A percentile compares a stretch with the other conserved stretches of the same genome.
Conservation (phyloP, 2,888 invertebrate species). For the Eilema caniola region DNA sequence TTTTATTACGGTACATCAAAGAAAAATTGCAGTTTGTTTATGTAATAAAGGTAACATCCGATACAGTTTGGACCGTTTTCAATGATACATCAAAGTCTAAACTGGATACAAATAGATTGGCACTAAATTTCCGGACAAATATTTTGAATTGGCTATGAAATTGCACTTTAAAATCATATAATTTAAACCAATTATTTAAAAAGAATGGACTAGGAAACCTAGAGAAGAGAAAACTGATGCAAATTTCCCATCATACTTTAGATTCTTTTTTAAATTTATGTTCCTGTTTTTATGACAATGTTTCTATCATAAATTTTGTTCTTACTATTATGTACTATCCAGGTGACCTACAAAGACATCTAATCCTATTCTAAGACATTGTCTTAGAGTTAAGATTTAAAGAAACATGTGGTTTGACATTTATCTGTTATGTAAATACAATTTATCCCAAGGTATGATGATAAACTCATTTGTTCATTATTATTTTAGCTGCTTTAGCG, state of each 20-base stretch:
- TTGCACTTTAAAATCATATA: background rate
- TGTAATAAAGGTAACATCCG: conserved; percentile 42
- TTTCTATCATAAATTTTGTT: background rate
- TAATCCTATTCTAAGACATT: background rate
- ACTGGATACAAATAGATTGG: conserved; percentile 30
- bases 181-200: background rate
- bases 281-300: background rate
- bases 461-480: background rate
- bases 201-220: background rate
- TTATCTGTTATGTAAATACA: background rate
- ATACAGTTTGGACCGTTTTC: conserved; percentile 34
- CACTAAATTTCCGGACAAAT: conserved; percentile 18
- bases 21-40: conserved; percentile 43
- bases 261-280: no score
- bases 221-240: background rate
- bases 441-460: no score
- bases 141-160: conserved; percentile 7
- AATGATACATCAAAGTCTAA: conserved; percentile 43
- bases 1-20: conserved; percentile 39
- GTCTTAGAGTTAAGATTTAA: background rate
- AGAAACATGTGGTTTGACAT: conserved; percentile 2
- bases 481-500: background rate
- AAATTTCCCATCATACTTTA: background rate
- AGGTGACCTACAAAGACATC: background rate
- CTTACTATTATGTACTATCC: background rate